Base-by-base conservation (phyloP, 2,888 invertebrate genomes). In the Meteorus cinctellus region DNA sequence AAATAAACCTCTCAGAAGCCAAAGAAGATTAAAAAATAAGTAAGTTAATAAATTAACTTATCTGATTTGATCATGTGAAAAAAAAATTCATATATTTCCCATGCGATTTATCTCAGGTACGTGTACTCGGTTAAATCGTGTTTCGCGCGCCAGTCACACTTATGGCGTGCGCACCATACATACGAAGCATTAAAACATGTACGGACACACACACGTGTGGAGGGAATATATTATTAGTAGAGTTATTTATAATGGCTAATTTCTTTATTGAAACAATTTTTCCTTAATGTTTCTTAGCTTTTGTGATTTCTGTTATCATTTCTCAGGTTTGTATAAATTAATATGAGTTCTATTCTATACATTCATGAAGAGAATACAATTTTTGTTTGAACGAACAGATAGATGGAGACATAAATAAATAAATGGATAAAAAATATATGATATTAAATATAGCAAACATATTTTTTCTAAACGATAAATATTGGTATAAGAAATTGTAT, bases 81-180 rank as follows among this genome's bases (percentile, higher is more conserved):
- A 62, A 34, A 72, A 48, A 62, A 45, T 60, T 14, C 62, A 77
- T 70, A 63, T 72, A 78, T 72, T 77, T 75, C 75, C 74, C 78
- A 77, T 80, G 78, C 80, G 80, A 80, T n/a, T 48, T 48, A 48
- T 48, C n/a, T 48, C 48, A 24, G 45, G 36, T 34, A 27, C 24
- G 60, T 27, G 68, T n/a, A 63, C 59, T 41, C 45, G 62, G 29
- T 83, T 81, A 82, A 81, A 84, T 83, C 82, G 82, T 82, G 80
- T 80, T 86, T 83, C 88, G 84, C 83, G 83, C 86, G 89, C 85
- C 85, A 82, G 87, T 82, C 88, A 88, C 87, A 88, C 89, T 89
- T 89, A 88, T 85, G 88, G 86, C 86, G 85, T 81, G 84, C 85
- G 88, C 80, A 85, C 55, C 8, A 19, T 19, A 51, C 51, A 51